Base-by-base conservation (phyloP, 1,140 invertebrate species). In the Bombus soroeensis region DNA sequence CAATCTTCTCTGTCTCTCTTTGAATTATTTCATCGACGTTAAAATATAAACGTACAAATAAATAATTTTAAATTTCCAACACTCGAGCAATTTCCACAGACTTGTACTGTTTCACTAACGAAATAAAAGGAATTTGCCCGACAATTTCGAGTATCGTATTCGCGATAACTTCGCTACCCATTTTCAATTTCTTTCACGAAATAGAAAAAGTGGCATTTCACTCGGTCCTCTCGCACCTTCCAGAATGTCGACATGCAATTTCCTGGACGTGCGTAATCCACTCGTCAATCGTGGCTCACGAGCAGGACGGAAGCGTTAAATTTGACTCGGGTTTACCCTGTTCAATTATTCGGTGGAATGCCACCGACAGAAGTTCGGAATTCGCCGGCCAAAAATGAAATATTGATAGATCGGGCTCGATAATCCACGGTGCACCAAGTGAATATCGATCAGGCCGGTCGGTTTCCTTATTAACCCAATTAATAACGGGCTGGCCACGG, bases 391-490 rank as follows among this genome's bases (percentile, higher is more conserved):
- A 77, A 83, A 78, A 83, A 83, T 78, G 64, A 78, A 70, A 78
- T 41, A 83, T 83, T 57, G 81, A 83, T 83, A 77, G 81, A 83
- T 70, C 15, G 34, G 74, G 22, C 18, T 10, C 34, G 82, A 57
- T 66, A 83, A 75, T 76, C 25, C 59, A 72, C 43, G 15, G 15
- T 15, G 73, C 39, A 57, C 59, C 77, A 78, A 78, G 74, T 78
- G 82, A 78, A 83, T 83, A 83, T 83, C 82, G 74, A 83, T 77
- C 47, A 78, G 64, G 4, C 12, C 47, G 22, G 64, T 43, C 43
- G 43, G 74, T 78, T 70, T 78, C 82, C 82, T 78, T 77, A 78
- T 83, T 83, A 83, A 83, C 82, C 82, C 82, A 83, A 83, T 83
- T 83, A 83, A 83, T 78, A 37, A 64, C 28, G 12, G 28, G 28